Conservation (phyloP, 2,888 invertebrate genomes). For the Drosophila testacea region DNA sequence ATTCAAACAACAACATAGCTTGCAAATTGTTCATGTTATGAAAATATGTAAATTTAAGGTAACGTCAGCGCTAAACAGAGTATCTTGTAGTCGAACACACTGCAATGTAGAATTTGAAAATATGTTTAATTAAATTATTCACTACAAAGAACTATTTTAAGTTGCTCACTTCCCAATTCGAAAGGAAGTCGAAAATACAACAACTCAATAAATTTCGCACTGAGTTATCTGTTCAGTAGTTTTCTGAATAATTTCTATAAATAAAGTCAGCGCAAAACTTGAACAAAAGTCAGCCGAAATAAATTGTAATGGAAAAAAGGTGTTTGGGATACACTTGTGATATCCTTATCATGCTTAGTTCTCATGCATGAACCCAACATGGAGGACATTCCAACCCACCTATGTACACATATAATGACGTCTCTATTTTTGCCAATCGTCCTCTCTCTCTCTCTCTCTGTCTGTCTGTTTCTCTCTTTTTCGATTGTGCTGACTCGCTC, state of each 20-base stretch:
- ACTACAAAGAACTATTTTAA: not conserved
- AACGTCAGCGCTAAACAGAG: too few relatives aligned
- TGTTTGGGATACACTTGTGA: slow-evolving; percentile 17
- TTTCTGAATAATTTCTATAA: slow-evolving; percentile 3
- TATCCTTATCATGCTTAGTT: slow-evolving; percentile 13
- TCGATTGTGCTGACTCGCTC: slow-evolving; percentile 2
- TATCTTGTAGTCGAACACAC: too few relatives aligned
- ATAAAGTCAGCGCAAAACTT: slow-evolving; percentile 3
- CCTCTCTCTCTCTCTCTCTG: not conserved
- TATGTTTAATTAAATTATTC: not conserved
- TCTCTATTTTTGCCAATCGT: slow-evolving; percentile 7
- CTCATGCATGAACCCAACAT: slow-evolving; percentile 9
- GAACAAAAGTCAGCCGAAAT: slow-evolving; percentile 7
- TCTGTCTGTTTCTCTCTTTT: not conserved
- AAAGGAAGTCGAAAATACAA: too few relatives aligned
- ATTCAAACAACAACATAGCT: too few relatives aligned
- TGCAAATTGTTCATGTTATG: too few relatives aligned
- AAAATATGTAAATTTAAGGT: too few relatives aligned
- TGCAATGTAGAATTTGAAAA: not conserved
- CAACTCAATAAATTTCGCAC: not conserved
- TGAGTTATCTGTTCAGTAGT: not conserved
- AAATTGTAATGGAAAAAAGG: slow-evolving; percentile 18
- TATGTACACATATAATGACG: not conserved
- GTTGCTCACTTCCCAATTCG: too few relatives aligned
- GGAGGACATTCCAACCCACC: slow-evolving; percentile 4